These are phyloP conservation scores for Tenthredo livida DNA, from an alignment of 2,888 invertebrate genomes.

Conservation along the genomic window DNA sequence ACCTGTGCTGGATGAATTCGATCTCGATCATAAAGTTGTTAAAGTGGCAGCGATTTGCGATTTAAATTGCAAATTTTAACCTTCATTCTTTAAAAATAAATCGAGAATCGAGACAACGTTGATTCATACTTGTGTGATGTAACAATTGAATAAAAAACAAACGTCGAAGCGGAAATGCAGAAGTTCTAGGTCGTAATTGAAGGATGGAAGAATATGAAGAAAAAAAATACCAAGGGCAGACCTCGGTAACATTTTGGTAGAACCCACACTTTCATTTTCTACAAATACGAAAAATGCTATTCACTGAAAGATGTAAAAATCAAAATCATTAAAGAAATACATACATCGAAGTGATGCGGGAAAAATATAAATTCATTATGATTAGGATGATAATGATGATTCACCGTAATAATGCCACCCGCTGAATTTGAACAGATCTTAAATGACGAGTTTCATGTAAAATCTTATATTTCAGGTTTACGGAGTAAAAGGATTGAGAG, in stretches of 20 bases:
- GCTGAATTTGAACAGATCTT: not conserved
- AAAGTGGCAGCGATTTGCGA: not conserved
- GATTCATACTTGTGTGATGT: not conserved
- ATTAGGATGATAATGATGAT: not conserved
- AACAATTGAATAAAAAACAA: not conserved
- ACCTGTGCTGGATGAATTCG: not conserved
- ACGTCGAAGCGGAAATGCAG: not conserved
- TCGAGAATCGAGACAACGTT: not conserved
- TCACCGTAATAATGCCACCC: not conserved
- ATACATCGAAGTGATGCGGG: no score
- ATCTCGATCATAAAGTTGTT: not conserved
- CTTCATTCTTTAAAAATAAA: not conserved
- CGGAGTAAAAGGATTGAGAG: conserved; percentile 43
- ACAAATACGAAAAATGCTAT: not conserved
- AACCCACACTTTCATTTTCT: no score
- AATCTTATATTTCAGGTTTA: conserved; percentile 39
- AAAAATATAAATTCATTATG: not conserved
- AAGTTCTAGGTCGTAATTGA: not conserved
- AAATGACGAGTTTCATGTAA: not conserved
- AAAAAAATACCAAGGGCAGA: not conserved
- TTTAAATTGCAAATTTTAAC: not conserved
- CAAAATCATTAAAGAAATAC: no score
- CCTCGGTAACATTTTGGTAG: no score
- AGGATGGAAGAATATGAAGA: not conserved
- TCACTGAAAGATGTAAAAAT: not conserved